Evolutionary conservation across 2,797 vertebrate species (phyloP), one percentile per base, ranked within the genome.

Genomic region (Myiotriccus ornatus): DNA sequence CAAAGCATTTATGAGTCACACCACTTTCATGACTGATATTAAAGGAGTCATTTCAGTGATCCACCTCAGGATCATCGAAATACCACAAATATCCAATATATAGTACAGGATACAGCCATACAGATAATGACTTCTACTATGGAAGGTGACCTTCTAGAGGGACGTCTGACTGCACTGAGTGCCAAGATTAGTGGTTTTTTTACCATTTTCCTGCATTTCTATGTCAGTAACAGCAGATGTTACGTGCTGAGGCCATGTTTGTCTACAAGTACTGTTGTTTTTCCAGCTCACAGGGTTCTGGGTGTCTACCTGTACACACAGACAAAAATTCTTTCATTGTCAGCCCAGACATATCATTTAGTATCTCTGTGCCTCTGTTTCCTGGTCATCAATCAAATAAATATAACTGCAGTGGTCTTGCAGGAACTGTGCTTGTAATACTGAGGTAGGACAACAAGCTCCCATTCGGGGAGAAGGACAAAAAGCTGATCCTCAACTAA

Each of bases 221-320:
- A 5, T 50, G 35, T 68, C 11, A 11, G 12, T 34, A 77, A 32
- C 10, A 55, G 55, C 43, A 64, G 37, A 5, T 20, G 23, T 76
- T n/a, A 43, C 0, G 1, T 39, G 34, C 34, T 63, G n/a, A 75
- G 39, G 32, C 2, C 19, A 2, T 3, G 0, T 21, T 15, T 49
- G 28, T 17, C 46, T 37, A 0, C 4, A 30, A 64, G 39, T 8
- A 8, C 12, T 12, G 2, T 2, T 65, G 34, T 7, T 74, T 62
- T 39, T 27, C n/a, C 67, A 67, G 76, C 14, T 57, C 32, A 9
- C 32, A 37, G 53, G 32, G 19, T 28, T 2, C 15, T 5, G 43
- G 5, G 19, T 49, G 8, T 57, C 27, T 35, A 0, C 27, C 64
- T 84, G 28, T 6, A 5, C 27, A 10, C 41, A 41, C 30, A 25